phyloP scores from a whole-genome alignment of 2,113 vertebrate genomes.

The Cacatua alba region DNA sequence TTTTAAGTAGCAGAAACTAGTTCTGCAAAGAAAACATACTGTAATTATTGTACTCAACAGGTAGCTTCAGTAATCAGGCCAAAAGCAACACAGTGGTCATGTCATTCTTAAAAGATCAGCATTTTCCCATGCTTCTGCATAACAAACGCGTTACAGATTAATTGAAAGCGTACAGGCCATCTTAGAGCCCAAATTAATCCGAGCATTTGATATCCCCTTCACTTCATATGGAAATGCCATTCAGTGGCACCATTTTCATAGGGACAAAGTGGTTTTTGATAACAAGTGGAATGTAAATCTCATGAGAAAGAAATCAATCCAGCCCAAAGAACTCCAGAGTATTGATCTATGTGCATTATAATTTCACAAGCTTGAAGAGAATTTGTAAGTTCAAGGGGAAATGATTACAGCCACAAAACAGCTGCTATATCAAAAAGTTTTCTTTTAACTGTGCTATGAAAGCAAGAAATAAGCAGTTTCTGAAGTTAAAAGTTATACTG shows the following conservation, averaged over 20 bases:
- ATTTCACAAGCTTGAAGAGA: slow-evolving; percentile 70
- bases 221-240: slow-evolving; percentile 79
- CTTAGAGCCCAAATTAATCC: slow-evolving; percentile 72
- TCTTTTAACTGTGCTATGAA: slow-evolving; percentile 49
- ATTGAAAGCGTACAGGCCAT: slow-evolving; percentile 65
- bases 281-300: slow-evolving; percentile 77
- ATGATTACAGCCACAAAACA: slow-evolving; percentile 38
- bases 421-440: slow-evolving; percentile 37
- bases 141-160: slow-evolving; percentile 68
- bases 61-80: slow-evolving; percentile 72
- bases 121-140: slow-evolving; percentile 74
- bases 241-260: slow-evolving; percentile 74
- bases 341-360: slow-evolving; percentile 73
- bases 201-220: slow-evolving; percentile 68
- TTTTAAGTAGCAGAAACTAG: slow-evolving; percentile 72
- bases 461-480: slow-evolving; percentile 43
- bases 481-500: slow-evolving; percentile 31
- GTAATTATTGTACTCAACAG: slow-evolving; percentile 73
- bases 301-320: slow-evolving; percentile 77
- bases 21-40: slow-evolving; percentile 69
- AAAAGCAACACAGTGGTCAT: slow-evolving; percentile 71
- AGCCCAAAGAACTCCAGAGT: slow-evolving; percentile 67
- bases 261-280: slow-evolving; percentile 76
- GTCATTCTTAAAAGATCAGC: slow-evolving; percentile 72
- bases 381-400: slow-evolving; percentile 57